These are phyloP conservation scores for Nasua narica DNA, from an alignment of 2,797 vertebrate species.

Conservation along the genomic window DNA sequence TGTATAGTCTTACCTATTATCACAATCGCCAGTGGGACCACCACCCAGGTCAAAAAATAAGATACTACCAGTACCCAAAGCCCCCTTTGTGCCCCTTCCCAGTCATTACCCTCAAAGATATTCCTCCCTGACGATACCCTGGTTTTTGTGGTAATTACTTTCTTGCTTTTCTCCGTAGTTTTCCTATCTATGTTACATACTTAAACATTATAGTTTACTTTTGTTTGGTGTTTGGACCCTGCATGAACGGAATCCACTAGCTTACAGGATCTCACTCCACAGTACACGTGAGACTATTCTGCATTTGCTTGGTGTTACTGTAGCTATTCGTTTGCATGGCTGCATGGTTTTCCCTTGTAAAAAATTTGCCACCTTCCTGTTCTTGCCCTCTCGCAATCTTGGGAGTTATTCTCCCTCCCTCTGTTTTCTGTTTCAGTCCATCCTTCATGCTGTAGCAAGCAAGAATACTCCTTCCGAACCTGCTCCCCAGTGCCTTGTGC, in stretches of 20 bases:
- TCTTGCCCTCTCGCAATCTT: neutral
- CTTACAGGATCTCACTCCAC: neutral
- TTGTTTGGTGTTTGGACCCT: neutral
- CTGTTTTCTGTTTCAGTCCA: neutral
- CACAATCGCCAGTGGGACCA: neutral
- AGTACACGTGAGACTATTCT: neutral
- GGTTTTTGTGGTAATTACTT: neutral
- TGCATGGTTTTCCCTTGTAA: neutral
- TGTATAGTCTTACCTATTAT: neutral
- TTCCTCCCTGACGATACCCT: neutral
- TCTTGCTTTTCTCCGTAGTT: neutral
- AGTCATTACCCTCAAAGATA: neutral
- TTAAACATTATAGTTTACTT: neutral
- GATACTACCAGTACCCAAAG: neutral
- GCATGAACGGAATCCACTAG: neutral
- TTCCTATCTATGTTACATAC: neutral
- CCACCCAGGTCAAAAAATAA: neutral
- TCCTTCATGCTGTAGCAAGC: neutral
- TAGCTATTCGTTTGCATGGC: neutral
- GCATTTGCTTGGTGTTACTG: neutral
- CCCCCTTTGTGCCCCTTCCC: rapidly evolving
- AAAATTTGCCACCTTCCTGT: neutral
- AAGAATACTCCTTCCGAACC: neutral
- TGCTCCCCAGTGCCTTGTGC: too few species aligned
- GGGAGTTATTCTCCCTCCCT: neutral